Percentiles rank a stretch among this genome's conserved stretches.
Conservation (phyloP, 2,113 vertebrate species). For the Sterna hirundo region DNA sequence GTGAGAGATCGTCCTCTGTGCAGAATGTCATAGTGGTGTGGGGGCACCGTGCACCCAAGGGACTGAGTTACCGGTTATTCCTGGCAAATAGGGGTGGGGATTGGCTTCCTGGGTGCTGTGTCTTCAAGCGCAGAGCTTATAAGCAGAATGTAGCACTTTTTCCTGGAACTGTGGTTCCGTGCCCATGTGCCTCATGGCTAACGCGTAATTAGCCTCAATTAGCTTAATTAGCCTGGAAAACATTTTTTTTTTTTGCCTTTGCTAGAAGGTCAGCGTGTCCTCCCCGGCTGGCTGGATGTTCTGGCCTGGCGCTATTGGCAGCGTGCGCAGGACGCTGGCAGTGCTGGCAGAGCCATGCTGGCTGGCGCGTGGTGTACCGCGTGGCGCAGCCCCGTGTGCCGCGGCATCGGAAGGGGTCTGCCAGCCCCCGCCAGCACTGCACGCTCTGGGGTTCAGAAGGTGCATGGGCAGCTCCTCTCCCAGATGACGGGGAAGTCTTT, state of each 20-base stretch:
- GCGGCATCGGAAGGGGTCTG: background rate
- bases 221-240: background rate
- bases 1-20: background rate
- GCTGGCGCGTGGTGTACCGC: fast-evolving
- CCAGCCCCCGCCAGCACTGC: background rate
- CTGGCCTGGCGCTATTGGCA: background rate
- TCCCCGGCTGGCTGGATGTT: background rate
- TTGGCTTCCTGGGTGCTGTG: fast-evolving
- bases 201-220: background rate
- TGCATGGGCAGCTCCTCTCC: background rate
- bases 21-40: background rate
- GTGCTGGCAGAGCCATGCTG: background rate
- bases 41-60: fast-evolving
- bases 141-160: background rate
- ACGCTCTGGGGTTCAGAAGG: background rate
- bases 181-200: background rate
- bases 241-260: background rate
- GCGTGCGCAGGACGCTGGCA: background rate
- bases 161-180: background rate
- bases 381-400: background rate
- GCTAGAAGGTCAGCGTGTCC: background rate
- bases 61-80: too few relatives aligned
- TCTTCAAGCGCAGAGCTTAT: background rate
- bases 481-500: background rate
- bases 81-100: background rate